Conservation (phyloP, 2,797 vertebrate species). For the Bucorvus abyssinicus region DNA sequence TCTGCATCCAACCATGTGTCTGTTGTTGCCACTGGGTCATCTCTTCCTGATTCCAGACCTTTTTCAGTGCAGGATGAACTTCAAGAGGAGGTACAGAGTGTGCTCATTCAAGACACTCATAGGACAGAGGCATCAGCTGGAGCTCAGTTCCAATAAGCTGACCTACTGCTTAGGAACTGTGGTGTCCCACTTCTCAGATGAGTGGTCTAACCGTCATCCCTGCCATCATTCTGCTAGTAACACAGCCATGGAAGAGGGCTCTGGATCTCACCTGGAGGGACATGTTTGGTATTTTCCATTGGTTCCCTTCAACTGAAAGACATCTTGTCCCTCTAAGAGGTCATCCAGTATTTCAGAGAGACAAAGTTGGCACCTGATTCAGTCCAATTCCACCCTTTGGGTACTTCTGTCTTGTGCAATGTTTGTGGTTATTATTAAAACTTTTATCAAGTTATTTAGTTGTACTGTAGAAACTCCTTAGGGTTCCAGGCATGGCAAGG, state of each 20-base stretch:
- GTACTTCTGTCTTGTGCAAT: background rate
- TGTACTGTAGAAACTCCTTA: background rate
- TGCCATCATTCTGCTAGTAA: background rate
- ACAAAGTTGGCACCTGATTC: background rate
- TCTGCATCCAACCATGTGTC: background rate
- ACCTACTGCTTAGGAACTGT: background rate
- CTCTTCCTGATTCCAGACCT: background rate
- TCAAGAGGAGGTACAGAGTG: background rate
- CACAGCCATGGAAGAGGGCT: background rate
- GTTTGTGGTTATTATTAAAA: background rate
- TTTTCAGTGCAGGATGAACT: background rate
- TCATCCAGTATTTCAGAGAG: background rate
- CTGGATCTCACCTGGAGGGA: background rate
- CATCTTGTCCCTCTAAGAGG: background rate
- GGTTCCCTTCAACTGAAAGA: background rate
- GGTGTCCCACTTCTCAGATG: background rate
- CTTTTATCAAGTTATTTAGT: background rate
- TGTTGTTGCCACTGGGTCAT: background rate
- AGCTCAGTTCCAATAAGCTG: background rate
- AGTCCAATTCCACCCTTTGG: rapidly evolving
- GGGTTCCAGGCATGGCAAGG: background rate
- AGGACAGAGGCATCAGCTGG: background rate
- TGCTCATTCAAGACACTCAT: background rate
- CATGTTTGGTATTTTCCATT: background rate
- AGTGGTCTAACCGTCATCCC: background rate